Evolutionary conservation across 2,113 vertebrate genomes (phyloP).

Genomic region (Hylia prasina): DNA sequence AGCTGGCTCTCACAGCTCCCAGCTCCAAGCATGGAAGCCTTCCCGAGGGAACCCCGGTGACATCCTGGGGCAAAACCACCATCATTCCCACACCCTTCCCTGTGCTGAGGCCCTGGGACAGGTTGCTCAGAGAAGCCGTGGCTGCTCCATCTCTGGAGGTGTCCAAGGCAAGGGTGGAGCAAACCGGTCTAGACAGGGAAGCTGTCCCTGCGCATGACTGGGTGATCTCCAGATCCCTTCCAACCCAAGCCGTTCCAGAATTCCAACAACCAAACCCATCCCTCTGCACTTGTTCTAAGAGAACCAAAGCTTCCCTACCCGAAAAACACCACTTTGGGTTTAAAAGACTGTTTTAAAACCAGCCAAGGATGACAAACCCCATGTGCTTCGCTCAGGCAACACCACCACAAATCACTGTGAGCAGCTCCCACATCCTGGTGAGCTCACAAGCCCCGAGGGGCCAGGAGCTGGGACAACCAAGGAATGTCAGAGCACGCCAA

Average conservation of each 20-base stretch:
- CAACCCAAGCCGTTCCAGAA: background rate
- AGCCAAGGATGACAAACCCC: background rate
- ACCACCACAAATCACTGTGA: fast-evolving
- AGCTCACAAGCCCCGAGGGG: background rate
- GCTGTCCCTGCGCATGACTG: background rate
- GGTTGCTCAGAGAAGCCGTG: background rate
- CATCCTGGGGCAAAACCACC: background rate
- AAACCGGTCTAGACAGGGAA: background rate
- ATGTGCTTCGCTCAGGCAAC: fast-evolving
- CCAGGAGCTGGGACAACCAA: background rate
- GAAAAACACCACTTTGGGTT: fast-evolving
- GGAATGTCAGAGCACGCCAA: background rate
- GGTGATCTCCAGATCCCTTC: background rate
- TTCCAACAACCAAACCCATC: background rate
- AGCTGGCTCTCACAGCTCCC: background rate
- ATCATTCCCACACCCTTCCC: background rate
- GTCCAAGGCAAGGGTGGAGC: background rate
- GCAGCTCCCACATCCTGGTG: background rate
- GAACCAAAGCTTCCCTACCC: background rate
- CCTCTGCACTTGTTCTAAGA: background rate
- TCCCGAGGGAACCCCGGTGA: fast-evolving
- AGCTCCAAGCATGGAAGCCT: background rate
- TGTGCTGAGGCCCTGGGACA: background rate
- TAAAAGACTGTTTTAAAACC: background rate
- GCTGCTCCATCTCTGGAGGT: background rate